Conservation (phyloP, 2,113 vertebrate genomes). For the Cromileptes altivelis region DNA sequence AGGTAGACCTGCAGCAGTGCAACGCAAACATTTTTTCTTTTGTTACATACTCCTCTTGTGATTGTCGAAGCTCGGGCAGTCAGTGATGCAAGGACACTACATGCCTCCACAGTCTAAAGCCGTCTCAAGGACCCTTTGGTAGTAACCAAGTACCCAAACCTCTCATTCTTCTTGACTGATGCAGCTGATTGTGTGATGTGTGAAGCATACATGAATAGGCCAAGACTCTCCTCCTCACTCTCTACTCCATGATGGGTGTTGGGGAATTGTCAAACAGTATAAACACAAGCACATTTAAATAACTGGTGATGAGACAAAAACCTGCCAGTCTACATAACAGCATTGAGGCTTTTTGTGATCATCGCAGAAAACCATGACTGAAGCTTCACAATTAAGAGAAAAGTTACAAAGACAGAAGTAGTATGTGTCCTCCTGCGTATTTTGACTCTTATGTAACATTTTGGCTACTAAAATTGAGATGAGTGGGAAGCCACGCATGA, state of each 20-base stretch:
- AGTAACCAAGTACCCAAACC: neutral
- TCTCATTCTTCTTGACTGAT: neutral
- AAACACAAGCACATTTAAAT: neutral
- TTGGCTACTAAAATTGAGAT: conserved; percentile 37
- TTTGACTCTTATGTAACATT: conserved; percentile 50
- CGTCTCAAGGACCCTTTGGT: neutral
- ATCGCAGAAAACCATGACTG: neutral
- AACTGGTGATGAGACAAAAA: neutral
- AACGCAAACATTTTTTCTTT: neutral
- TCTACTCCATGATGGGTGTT: too few relatives aligned
- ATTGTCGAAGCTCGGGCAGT: neutral
- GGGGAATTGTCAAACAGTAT: neutral
- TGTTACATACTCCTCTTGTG: neutral
- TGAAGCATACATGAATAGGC: neutral
- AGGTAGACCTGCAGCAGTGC: neutral
- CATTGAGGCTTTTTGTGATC: neutral
- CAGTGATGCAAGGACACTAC: neutral
- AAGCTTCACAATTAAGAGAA: neutral
- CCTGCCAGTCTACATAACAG: neutral
- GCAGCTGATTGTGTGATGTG: neutral
- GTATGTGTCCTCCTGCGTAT: conserved; percentile 17
- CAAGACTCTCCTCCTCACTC: neutral
- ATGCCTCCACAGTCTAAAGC: neutral
- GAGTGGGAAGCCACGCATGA: conserved; percentile 42
- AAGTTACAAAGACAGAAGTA: conserved; percentile 5